phyloP scores from a whole-genome alignment of 1,140 invertebrate species.

The Cotesia chilonis region DNA sequence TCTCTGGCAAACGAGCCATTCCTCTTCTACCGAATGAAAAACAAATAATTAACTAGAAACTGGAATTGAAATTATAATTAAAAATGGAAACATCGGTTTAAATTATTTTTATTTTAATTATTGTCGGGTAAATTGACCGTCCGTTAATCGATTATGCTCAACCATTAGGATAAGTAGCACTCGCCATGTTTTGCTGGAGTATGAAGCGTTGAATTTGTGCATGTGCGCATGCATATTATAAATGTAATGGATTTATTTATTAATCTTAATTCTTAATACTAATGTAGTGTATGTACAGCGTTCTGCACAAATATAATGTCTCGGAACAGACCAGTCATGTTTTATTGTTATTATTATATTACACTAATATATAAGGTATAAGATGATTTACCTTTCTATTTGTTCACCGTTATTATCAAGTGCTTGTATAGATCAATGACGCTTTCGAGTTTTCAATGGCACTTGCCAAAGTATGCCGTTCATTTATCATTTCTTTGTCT shows the following conservation, averaged over 20 bases:
- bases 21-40: slow-evolving; percentile 1
- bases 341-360: neutral
- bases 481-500: slow-evolving; percentile 23
- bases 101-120: neutral
- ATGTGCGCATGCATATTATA: neutral
- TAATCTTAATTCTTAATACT: too few relatives aligned
- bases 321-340: neutral
- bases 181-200: neutral
- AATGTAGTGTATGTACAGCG: neutral
- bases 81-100: too few relatives aligned
- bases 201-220: neutral
- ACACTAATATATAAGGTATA: too few relatives aligned
- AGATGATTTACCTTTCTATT: slow-evolving; percentile 2
- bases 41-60: neutral
- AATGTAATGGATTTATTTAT: neutral
- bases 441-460: slow-evolving; percentile 26
- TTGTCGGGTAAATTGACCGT: neutral
- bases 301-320: neutral
- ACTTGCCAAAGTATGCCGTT: slow-evolving; percentile 21
- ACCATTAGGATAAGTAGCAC: slow-evolving; percentile 19
- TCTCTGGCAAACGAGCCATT: slow-evolving; percentile 14
- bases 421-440: slow-evolving; percentile 25
- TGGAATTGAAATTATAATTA: slow-evolving; percentile 1
- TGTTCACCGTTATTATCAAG: slow-evolving; percentile 8
- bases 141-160: slow-evolving; percentile 6